Evolutionary conservation across 92 coral and sea anemone genomes (phyloP).

Genomic region (Actinostola sp.): DNA sequence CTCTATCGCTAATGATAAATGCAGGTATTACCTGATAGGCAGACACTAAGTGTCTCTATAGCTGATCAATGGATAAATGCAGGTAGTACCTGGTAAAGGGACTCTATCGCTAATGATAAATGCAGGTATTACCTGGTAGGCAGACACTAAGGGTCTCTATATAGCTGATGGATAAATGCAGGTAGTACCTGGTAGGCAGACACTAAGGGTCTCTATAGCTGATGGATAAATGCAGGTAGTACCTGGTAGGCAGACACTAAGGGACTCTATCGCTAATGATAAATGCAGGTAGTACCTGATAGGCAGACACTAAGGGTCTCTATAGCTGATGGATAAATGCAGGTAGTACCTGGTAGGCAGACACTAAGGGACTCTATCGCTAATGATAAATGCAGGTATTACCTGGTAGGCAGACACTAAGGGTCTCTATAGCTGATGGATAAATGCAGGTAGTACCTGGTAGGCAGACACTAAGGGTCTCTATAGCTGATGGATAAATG

Average conservation of each 20-base stretch:
- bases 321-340: conserved; percentile 45
- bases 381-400: background rate
- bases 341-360: conserved; percentile 37
- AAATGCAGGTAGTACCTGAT: conserved; percentile 60
- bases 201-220: too few relatives aligned
- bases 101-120: background rate
- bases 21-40: conserved; percentile 36
- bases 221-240: background rate
- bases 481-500: conserved; percentile 53
- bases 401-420: conserved; percentile 34
- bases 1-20: conserved; percentile 47
- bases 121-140: conserved; percentile 63
- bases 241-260: conserved; percentile 34
- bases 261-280: background rate
- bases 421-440: background rate
- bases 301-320: conserved; percentile 77
- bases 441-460: conserved; percentile 60
- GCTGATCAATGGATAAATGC: background rate
- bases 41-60: too few relatives aligned
- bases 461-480: conserved; percentile 73
- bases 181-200: conserved; percentile 36
- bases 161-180: conserved; percentile 36
- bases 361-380: too few relatives aligned
- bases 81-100: conserved; percentile 37
- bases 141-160: conserved; percentile 77